Percentiles rank a stretch among this genome's conserved stretches.
Conservation (phyloP, 2,888 invertebrate species). For the Ypsolopha sequella region DNA sequence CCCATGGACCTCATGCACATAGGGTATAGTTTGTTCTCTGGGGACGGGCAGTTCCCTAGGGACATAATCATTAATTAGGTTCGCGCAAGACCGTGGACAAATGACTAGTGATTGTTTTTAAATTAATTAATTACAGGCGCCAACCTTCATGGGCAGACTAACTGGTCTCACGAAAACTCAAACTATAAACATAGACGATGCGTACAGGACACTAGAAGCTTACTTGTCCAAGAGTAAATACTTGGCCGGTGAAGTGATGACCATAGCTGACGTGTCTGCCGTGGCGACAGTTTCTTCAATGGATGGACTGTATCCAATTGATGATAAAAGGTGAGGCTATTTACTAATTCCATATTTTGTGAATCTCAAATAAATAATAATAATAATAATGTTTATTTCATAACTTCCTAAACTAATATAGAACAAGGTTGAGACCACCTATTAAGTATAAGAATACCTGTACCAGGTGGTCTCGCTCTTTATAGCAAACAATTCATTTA, state of each 20-base stretch:
- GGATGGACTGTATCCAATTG: conserved; percentile 36
- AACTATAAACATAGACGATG: conserved; percentile 28
- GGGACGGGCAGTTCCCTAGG: background rate
- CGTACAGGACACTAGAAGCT: conserved; percentile 39
- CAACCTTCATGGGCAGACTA: conserved; percentile 38
- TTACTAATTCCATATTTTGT: too few relatives aligned
- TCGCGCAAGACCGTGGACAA: too few relatives aligned
- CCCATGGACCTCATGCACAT: too few relatives aligned
- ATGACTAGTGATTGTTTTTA: background rate
- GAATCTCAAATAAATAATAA: too few relatives aligned
- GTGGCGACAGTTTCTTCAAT: conserved; percentile 36
- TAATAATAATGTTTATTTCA: too few relatives aligned
- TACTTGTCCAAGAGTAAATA: conserved; percentile 36
- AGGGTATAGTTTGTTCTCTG: background rate
- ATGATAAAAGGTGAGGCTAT: conserved; percentile 27
- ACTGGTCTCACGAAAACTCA: conserved; percentile 30
- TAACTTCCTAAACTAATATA: too few relatives aligned
- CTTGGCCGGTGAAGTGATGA: conserved; percentile 38
- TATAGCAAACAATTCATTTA: too few relatives aligned
- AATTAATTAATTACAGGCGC: conserved; percentile 26
- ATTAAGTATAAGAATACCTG: too few relatives aligned
- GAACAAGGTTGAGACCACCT: too few relatives aligned
- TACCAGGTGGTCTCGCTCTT: too few relatives aligned
- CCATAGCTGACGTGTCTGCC: conserved; percentile 46
- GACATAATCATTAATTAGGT: too few relatives aligned